Conservation (phyloP, 2,113 vertebrate genomes). For the Orycteropus afer region DNA sequence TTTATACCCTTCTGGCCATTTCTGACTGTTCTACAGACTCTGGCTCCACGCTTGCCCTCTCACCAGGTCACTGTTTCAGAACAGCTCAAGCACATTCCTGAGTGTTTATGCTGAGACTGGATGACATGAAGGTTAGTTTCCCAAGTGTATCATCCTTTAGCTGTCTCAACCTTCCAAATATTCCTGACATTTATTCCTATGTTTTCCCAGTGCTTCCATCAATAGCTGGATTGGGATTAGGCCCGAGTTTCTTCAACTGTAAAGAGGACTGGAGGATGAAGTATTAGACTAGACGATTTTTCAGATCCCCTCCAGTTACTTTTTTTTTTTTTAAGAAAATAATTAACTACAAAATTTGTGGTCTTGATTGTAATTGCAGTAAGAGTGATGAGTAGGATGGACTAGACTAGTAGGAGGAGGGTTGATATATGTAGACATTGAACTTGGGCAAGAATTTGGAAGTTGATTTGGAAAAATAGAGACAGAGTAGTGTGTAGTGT, state of each 20-base stretch:
- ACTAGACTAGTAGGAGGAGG: too few relatives aligned
- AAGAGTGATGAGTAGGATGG: not conserved
- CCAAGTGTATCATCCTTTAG: too few relatives aligned
- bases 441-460: not conserved
- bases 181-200: not conserved
- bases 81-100: not conserved
- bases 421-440: not conserved
- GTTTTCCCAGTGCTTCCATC: not conserved
- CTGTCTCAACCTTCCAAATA: not conserved
- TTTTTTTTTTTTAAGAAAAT: not conserved
- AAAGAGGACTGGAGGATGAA: not conserved
- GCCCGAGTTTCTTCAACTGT: not conserved
- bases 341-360: not conserved
- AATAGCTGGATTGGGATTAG: not conserved
- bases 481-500: not conserved
- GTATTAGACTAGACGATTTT: not conserved
- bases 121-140: not conserved
- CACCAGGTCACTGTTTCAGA: not conserved
- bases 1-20: not conserved
- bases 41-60: not conserved
- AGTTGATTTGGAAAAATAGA: not conserved
- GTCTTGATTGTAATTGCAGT: not conserved
- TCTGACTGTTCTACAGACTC: not conserved
- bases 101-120: not conserved
- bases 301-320: not conserved